Conservation (phyloP, 2,888 invertebrate species). For the Frankliniella fusca region DNA sequence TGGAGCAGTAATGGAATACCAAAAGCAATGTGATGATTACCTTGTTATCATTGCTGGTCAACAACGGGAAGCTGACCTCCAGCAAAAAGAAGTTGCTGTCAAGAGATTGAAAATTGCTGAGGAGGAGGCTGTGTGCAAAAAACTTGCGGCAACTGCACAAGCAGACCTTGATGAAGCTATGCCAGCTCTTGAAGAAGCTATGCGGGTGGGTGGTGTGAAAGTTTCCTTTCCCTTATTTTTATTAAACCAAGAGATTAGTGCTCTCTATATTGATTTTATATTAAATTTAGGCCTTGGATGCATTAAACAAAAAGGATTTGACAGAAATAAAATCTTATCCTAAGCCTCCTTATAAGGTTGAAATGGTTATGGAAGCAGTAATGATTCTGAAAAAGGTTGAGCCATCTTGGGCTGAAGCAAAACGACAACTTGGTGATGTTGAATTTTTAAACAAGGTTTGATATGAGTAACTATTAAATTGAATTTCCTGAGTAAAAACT, state of each 20-base stretch:
- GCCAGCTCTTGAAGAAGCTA: conserved; percentile 82
- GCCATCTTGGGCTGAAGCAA: conserved; percentile 83
- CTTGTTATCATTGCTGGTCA: conserved; percentile 76
- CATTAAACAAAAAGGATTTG: conserved; percentile 80
- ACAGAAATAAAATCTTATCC: conserved; percentile 87
- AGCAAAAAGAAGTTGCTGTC: conserved; percentile 67
- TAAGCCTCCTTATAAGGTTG: conserved; percentile 79
- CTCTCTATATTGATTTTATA: not conserved
- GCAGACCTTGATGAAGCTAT: conserved; percentile 78
- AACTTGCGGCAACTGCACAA: conserved; percentile 75
- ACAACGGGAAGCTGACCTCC: conserved; percentile 77
- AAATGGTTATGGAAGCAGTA: conserved; percentile 86
- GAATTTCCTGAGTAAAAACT: conserved; percentile 3
- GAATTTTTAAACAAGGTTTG: conserved; percentile 63
- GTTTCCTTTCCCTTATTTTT: not conserved
- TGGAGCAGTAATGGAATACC: conserved; percentile 46
- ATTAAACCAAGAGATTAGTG: not conserved
- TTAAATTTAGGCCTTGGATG: conserved; percentile 60
- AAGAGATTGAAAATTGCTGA: conserved; percentile 69
- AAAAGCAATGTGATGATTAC: conserved; percentile 80
- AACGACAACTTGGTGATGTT: conserved; percentile 76
- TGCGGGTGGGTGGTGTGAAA: conserved; percentile 48
- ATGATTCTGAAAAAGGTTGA: conserved; percentile 74
- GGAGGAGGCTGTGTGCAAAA: conserved; percentile 76
- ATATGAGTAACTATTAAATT: not conserved